Base-by-base conservation (phyloP, 2,113 vertebrate genomes). In the Rhinopomastus cyanomelas region DNA sequence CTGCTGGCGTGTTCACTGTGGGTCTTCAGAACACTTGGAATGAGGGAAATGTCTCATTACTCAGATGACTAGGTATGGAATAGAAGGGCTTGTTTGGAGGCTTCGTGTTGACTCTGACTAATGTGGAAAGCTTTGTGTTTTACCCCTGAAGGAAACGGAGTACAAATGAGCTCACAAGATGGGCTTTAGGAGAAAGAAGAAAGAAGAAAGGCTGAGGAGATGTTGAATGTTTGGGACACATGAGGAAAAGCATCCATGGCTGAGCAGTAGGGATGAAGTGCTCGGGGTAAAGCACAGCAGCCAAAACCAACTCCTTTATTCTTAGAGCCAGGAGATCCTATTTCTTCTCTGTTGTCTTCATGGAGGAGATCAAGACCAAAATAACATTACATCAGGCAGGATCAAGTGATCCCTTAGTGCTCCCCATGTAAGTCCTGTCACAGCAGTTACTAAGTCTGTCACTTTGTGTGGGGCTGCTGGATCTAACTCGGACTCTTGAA, bases 101-200 rank as follows among this genome's bases (percentile, higher is more conserved):
- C 73, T 95, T 89, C 91, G 67, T 89, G 92, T 92, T 92, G 85
- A 77, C 72, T 90, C 93, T 81, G 85, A 89, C 60, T 49, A 85
- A 68, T 65, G 20, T 20, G 37, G 80, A 76, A 92, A 81, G 85
- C 72, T 53, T 90, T 78, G 81, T 75, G 15, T 92, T 90, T 94
- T 88, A 61, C 59, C 26, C 26, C 32, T 1, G 18, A 76, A 79
- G 81, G 66, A 53, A 81, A 67, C 5, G 8, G 82, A 93, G 85
- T 91, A 74, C 85, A 77, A 90, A 88, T 88, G 82, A 89, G 82
- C 0, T 2, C 51, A 46, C 13, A 56, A 49, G 64, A 32, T 26
- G 77, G 80, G 19, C 82, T 89, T 89, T 62, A 42, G 39, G 39
- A 81, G 89, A 87, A 77, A 71, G 48, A 32, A 52, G n/a, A n/a